Conservation (phyloP, 2,113 vertebrate genomes). For the Prionailurus bengalensis region DNA sequence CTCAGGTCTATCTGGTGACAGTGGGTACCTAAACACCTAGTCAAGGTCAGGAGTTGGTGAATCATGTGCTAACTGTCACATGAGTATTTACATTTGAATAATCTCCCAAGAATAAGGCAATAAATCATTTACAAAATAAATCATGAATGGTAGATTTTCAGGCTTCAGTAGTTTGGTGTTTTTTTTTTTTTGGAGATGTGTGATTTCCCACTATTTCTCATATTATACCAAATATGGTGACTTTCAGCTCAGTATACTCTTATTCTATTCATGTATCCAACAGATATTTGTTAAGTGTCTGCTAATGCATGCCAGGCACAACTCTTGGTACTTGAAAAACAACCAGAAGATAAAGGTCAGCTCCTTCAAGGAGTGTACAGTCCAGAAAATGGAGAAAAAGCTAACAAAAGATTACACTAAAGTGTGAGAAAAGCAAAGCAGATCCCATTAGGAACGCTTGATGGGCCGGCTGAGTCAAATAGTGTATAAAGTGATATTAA, state of each 20-base stretch:
- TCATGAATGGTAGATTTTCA: slow-evolving; percentile 27
- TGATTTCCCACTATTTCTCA: not conserved
- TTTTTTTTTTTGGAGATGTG: not conserved
- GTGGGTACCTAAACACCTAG: not conserved
- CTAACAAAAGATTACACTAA: not conserved
- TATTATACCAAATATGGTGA: not conserved
- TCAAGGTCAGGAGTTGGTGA: slow-evolving; percentile 8
- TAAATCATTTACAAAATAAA: slow-evolving; percentile 41
- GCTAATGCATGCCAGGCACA: not conserved
- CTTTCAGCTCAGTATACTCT: not conserved
- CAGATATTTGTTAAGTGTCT: not conserved
- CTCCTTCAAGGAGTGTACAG: not conserved
- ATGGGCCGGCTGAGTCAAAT: not conserved
- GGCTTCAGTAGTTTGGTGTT: not conserved
- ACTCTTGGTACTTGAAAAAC: not conserved
- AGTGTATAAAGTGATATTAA: not conserved
- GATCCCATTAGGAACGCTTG: too few relatives aligned
- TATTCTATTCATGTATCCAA: not conserved
- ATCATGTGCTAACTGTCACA: not conserved
- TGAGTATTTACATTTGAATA: not conserved
- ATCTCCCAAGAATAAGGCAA: not conserved
- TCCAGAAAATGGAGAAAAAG: not conserved
- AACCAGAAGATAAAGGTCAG: not conserved
- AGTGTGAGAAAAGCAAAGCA: not conserved
- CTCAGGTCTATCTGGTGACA: not conserved